These are phyloP conservation scores for Aspidiotus rigidus DNA, from an alignment of 2,888 invertebrate species.

Conservation along the genomic window DNA sequence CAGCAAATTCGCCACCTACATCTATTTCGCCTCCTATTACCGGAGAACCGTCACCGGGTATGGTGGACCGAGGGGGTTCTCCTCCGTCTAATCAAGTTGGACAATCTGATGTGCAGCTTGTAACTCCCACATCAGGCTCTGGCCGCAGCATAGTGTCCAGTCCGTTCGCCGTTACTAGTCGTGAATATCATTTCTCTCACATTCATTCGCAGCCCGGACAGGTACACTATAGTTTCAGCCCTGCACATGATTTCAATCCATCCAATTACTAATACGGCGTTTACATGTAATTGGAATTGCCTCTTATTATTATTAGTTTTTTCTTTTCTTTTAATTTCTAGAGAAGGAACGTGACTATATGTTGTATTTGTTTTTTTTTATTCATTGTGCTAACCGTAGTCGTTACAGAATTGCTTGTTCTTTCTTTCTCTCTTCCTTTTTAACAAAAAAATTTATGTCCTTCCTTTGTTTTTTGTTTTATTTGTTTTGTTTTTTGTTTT, in stretches of 20 bases:
- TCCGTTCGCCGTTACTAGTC: constrained; percentile 45
- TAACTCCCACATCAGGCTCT: constrained; percentile 28
- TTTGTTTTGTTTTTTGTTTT: constrained; percentile 22
- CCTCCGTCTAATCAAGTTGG: constrained; percentile 35
- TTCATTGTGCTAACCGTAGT: constrained; percentile 26
- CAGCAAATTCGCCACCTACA: constrained; percentile 55
- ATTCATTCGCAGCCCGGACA: constrained; percentile 86
- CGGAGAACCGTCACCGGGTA: constrained; percentile 41
- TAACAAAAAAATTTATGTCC: constrained; percentile 19
- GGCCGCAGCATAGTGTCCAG: constrained; percentile 41
- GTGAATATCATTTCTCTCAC: constrained; percentile 82
- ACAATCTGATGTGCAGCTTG: constrained; percentile 35
- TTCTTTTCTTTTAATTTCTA: constrained; percentile 1
- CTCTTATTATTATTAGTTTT: constrained; percentile 8
- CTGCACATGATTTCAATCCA: constrained; percentile 37
- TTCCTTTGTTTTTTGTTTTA: constrained; percentile 11
- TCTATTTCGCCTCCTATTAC: constrained; percentile 49
- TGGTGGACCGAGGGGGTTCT: constrained; percentile 35
- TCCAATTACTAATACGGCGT: constrained; percentile 38
- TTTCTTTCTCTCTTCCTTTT: constrained; percentile 7
- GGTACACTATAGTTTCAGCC: constrained; percentile 49
- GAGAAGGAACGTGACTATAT: constrained; percentile 11
- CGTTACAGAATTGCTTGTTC: constrained; percentile 11
- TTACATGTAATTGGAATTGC: constrained; percentile 25
- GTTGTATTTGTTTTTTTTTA: constrained; percentile 22